Evolutionary conservation across 2,797 vertebrate species (phyloP).

Genomic region (Aratinga solstitialis): DNA sequence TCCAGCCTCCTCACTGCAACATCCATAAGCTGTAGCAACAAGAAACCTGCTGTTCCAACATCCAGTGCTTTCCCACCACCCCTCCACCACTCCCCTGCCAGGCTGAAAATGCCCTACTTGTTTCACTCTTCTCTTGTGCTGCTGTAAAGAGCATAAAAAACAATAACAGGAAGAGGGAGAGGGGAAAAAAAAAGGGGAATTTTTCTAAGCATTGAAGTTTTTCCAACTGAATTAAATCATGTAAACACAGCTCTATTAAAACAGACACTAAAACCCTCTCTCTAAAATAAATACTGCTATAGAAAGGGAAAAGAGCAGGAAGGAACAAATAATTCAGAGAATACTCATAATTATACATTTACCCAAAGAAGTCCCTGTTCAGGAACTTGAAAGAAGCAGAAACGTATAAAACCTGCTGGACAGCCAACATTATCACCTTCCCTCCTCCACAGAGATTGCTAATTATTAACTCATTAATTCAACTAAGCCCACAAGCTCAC

Average conservation of each 20-base stretch:
- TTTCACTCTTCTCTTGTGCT: background rate
- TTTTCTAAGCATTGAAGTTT: background rate
- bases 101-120: background rate
- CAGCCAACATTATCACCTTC: background rate
- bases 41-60: background rate
- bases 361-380: background rate
- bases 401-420: background rate
- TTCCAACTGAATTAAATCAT: background rate
- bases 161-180: background rate
- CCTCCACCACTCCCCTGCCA: background rate
- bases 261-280: background rate
- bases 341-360: background rate
- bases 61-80: background rate
- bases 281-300: background rate
- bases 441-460: background rate
- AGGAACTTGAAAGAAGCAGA: background rate
- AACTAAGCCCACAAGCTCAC: background rate
- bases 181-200: background rate
- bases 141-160: background rate
- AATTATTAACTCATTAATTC: conserved; percentile 46
- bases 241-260: background rate
- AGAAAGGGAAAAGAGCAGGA: background rate
- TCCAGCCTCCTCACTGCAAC: background rate
- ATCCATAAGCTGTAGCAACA: fast-evolving
- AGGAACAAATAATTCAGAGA: background rate